Evolutionary conservation across 2,797 vertebrate species (phyloP), one percentile per base, ranked within the genome.

Genomic region (Enteromius fasciolatus): DNA sequence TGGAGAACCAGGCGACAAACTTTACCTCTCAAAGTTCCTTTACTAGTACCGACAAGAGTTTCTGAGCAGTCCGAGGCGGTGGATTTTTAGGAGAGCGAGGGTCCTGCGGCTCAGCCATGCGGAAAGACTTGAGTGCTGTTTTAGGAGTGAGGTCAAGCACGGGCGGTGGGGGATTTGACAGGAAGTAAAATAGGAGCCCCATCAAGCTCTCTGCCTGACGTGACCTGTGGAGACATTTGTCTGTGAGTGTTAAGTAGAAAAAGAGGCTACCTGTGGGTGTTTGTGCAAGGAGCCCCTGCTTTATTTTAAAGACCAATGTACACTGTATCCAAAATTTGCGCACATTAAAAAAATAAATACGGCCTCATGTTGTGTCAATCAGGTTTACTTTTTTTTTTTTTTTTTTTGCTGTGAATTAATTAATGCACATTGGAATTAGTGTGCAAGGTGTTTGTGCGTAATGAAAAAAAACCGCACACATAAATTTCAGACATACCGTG

Each of bases 121-220:
- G 36, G 80, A 88, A 87, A 84, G 57, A 36, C 80, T 83, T 80
- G 86, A 88, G 84, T 87, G 87, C 84, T 87, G 84, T 86, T 87
- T 87, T 86, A 85, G 86, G 77, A 84, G 82, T 50, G 28, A 90
- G 90, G 92, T 93, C 90, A 92, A 90, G 92, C 91, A 79, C 84
- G 81, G 87, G 89, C 86, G 61, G 86, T 87, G 83, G 82, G 70
- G 72, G 87, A 89, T 88, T 91, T 52, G 90, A 92, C 91, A 90
- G 78, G 74, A 86, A 87, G 87, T 92, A 89, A 93, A 89, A 84
- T 90, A 89, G 41, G 90, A 90, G 84, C 90, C 92, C 92, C 88
- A 82, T 83, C 89, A 89, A 89, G 89, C 90, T 84, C 77, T 81
- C 88, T 89, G 80, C 85, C 84, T 86, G 88, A 81, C 80, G 80